Conservation (phyloP, 2,113 vertebrate genomes). For the Albula glossodonta region DNA sequence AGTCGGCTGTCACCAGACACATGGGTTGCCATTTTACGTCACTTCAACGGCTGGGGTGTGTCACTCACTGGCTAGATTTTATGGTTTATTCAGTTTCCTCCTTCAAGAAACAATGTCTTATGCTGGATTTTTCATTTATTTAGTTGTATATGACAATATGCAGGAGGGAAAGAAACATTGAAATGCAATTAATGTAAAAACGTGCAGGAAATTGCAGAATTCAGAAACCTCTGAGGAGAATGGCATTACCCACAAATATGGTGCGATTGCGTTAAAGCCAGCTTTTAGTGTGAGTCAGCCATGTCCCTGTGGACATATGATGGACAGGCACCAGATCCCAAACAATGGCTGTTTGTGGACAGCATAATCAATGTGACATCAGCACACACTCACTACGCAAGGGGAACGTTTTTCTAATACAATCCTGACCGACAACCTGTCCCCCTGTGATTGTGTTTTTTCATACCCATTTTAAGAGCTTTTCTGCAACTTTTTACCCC, state of each 20-base stretch:
- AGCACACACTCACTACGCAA: constrained; percentile 59
- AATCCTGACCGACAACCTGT: constrained; percentile 46
- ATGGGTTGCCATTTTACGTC: background rate
- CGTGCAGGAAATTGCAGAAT: constrained; percentile 36
- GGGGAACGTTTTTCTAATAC: constrained; percentile 49
- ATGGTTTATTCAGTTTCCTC: constrained; percentile 69
- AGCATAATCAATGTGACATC: constrained; percentile 83
- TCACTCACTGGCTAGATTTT: constrained; percentile 34
- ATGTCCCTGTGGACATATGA: constrained; percentile 63
- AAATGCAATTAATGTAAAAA: constrained; percentile 73
- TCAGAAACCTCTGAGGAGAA: constrained; percentile 55
- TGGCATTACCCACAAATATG: constrained; percentile 45
- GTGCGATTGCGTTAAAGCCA: constrained; percentile 63
- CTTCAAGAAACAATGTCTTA: constrained; percentile 51
- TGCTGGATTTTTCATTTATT: constrained; percentile 64
- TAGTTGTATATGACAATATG: constrained; percentile 61
- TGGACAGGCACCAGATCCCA: constrained; percentile 59
- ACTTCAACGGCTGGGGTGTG: background rate
- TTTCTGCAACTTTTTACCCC: constrained; percentile 43
- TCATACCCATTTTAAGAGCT: constrained; percentile 39
- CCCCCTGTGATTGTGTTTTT: constrained; percentile 41
- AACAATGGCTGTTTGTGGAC: constrained; percentile 71
- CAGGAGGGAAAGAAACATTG: constrained; percentile 67
- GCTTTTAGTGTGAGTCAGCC: constrained; percentile 70
- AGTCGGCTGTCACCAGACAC: background rate